Conservation (phyloP, 92 coral and sea anemone species). For the Actinostola sp. region DNA sequence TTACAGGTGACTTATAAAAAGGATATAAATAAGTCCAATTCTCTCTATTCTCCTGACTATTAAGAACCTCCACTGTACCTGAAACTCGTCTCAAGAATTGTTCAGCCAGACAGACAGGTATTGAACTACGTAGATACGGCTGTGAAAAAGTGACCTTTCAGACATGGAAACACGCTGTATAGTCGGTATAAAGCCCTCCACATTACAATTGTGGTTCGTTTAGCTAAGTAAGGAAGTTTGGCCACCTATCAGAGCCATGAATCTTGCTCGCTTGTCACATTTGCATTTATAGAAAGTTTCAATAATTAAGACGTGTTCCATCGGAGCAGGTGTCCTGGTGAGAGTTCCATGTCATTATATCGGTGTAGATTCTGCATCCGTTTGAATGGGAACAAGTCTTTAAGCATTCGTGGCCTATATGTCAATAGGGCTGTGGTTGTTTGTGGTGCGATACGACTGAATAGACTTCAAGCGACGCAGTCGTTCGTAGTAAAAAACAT, state of each 20-base stretch:
- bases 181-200: neutral
- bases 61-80: neutral
- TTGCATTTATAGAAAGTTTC: conserved; percentile 27
- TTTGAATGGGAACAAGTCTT: neutral
- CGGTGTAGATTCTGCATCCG: neutral
- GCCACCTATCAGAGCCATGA: conserved; percentile 9
- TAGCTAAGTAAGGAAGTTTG: neutral
- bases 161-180: too few species aligned
- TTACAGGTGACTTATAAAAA: conserved; percentile 13
- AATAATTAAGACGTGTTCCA: conserved; percentile 17
- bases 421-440: neutral
- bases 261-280: conserved; percentile 13
- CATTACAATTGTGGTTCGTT: conserved; percentile 3
- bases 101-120: too few species aligned
- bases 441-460: too few species aligned
- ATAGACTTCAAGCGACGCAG: too few species aligned
- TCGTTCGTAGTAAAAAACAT: too few species aligned
- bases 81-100: neutral
- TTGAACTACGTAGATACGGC: too few species aligned
- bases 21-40: neutral
- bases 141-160: neutral
- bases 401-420: neutral
- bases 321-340: conserved; percentile 25
- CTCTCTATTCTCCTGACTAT: neutral
- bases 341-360: conserved; percentile 7